Conservation (phyloP, 2,113 vertebrate genomes). For the Pedionomus torquatus region DNA sequence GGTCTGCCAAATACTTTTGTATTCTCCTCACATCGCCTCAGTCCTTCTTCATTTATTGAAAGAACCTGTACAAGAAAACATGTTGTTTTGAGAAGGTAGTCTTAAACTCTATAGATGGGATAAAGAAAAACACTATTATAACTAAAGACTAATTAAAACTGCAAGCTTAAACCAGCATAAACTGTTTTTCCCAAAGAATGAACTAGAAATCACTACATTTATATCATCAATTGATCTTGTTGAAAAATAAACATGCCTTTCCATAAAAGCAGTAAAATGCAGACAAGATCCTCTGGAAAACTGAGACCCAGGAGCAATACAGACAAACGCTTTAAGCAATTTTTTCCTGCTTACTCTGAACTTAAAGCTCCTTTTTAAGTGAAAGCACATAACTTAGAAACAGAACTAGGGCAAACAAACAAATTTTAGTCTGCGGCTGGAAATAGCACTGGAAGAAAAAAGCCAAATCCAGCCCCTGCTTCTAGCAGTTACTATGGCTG, state of each 20-base stretch:
- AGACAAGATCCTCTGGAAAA: not conserved
- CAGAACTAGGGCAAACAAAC: not conserved
- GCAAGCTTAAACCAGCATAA: not conserved
- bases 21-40: slow-evolving; percentile 92
- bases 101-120: not conserved
- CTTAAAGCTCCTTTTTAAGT: not conserved
- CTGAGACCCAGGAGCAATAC: not conserved
- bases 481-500: not conserved
- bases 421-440: not conserved
- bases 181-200: not conserved
- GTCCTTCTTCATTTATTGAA: slow-evolving; percentile 94
- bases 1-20: slow-evolving; percentile 92
- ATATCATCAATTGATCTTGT: not conserved
- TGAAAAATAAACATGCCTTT: not conserved
- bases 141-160: not conserved
- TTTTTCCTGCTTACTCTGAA: not conserved
- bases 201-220: not conserved
- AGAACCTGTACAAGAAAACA: slow-evolving; percentile 80
- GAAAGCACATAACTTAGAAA: not conserved
- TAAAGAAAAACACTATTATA: not conserved
- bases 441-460: not conserved
- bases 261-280: not conserved
- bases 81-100: not conserved
- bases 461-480: not conserved
- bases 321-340: not conserved